Percentiles rank a stretch among this genome's conserved stretches.
Evolutionary conservation across 2,888 invertebrate genomes (phyloP).

Genomic region (Drosophila kanekoi): DNA sequence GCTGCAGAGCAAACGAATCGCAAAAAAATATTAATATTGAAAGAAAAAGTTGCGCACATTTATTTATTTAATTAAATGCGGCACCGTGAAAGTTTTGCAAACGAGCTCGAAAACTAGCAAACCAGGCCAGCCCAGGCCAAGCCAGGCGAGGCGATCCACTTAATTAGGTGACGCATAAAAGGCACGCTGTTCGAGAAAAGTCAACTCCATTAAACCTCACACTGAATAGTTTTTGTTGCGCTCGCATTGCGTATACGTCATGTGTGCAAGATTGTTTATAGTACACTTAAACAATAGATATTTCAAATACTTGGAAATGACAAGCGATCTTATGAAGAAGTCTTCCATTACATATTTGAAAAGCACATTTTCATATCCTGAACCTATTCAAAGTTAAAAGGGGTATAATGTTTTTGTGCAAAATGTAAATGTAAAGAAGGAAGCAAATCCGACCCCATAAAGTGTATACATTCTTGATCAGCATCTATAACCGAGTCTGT

Average conservation of each 20-base stretch:
- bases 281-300: neutral
- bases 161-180: slow-evolving; percentile 42
- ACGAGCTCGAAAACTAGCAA: slow-evolving; percentile 36
- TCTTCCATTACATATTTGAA: too few species aligned
- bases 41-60: slow-evolving; percentile 58
- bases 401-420: too few species aligned
- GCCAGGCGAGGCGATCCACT: slow-evolving; percentile 26
- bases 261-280: neutral
- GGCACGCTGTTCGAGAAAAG: neutral
- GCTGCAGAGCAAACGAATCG: slow-evolving; percentile 14
- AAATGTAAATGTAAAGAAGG: too few species aligned
- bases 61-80: slow-evolving; percentile 77
- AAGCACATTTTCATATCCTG: too few species aligned
- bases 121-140: slow-evolving; percentile 5
- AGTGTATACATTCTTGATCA: too few species aligned
- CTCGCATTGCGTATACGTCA: neutral
- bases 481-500: too few species aligned
- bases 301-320: too few species aligned
- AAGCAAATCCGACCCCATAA: too few species aligned
- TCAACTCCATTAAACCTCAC: slow-evolving; percentile 1
- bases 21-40: slow-evolving; percentile 26
- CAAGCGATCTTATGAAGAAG: too few species aligned
- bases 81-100: slow-evolving; percentile 54
- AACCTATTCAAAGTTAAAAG: too few species aligned
- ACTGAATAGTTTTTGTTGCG: neutral